These are phyloP conservation scores for Corella eumyota DNA, from an alignment of 23 tunicate genomes.

Conservation along the genomic window DNA sequence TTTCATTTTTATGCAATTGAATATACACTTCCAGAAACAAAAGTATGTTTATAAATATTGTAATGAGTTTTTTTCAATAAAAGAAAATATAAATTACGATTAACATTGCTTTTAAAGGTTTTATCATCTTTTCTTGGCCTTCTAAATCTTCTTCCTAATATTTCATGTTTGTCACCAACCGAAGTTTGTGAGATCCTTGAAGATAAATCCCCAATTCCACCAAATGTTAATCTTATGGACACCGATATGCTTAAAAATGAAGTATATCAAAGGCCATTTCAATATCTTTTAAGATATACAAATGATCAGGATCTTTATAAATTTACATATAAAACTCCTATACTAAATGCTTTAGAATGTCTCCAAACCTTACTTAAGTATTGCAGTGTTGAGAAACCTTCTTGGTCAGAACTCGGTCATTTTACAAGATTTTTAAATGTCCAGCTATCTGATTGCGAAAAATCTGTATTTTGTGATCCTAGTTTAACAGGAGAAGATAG, in stretches of 20 bases:
- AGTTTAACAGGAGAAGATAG: slow-evolving; percentile 4
- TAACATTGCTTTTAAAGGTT: too few relatives aligned
- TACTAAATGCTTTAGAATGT: slow-evolving; percentile 15
- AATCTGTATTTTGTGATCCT: slow-evolving; percentile 21
- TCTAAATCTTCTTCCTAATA: slow-evolving; percentile 10
- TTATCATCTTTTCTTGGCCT: not conserved
- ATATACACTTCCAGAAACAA: slow-evolving; percentile 7
- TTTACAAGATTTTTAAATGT: slow-evolving; percentile 38
- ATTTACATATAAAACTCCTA: slow-evolving; percentile 22
- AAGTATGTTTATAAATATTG: too few relatives aligned
- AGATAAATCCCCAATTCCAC: not conserved
- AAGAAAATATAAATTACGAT: too few relatives aligned
- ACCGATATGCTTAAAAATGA: slow-evolving; percentile 11
- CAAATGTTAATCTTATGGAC: slow-evolving; percentile 34
- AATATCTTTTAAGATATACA: slow-evolving; percentile 12
- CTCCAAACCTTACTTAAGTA: slow-evolving; percentile 23
- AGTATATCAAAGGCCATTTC: slow-evolving; percentile 56
- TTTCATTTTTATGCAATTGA: slow-evolving; percentile 57
- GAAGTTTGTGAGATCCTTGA: not conserved
- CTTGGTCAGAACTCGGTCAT: slow-evolving; percentile 52
- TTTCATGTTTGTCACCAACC: slow-evolving; percentile 7
- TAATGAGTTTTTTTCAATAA: too few relatives aligned
- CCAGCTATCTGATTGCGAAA: slow-evolving; percentile 55
- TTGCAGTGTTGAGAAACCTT: slow-evolving; percentile 37
- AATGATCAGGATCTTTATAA: slow-evolving; percentile 18